Percentiles rank a stretch among this genome's conserved stretches.
Evolutionary conservation across 1,140 invertebrate species (phyloP).

Genomic region (Drosophila oshimai): DNA sequence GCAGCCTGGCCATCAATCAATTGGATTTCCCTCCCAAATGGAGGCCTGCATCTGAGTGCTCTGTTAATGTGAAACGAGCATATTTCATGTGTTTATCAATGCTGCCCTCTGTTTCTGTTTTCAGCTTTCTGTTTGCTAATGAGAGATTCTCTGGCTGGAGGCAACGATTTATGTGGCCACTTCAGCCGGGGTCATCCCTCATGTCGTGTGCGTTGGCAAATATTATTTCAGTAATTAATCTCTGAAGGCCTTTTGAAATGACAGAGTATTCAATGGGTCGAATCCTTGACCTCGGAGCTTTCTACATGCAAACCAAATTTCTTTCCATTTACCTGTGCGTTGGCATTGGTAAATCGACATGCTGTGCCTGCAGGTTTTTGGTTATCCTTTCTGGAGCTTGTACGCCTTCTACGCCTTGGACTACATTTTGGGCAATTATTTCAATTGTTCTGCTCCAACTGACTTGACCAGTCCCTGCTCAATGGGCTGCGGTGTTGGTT

Average conservation of each 20-base stretch:
- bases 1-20: conserved; percentile 52
- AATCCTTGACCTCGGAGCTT: neutral
- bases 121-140: too few relatives aligned
- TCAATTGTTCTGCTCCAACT: conserved; percentile 44
- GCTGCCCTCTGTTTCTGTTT: neutral
- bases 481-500: conserved; percentile 28
- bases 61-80: conserved; percentile 31
- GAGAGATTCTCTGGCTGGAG: conserved; percentile 1
- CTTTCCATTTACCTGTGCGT: conserved; percentile 19
- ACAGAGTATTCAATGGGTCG: conserved; percentile 8
- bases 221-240: conserved; percentile 61
- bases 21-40: conserved; percentile 32
- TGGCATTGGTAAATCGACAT: conserved; percentile 24
- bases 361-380: conserved; percentile 26
- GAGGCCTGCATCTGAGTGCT: conserved; percentile 23
- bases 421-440: conserved; percentile 52
- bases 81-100: conserved; percentile 42
- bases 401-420: neutral
- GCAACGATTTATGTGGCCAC: conserved; percentile 40
- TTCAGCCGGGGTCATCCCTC: conserved; percentile 1
- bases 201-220: conserved; percentile 30
- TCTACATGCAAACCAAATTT: conserved; percentile 1
- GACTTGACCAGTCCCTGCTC: conserved; percentile 8
- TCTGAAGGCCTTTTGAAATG: too few relatives aligned
- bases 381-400: neutral